Evolutionary conservation across 2,113 vertebrate genomes (phyloP).

Genomic region (Semnornis frantzii): DNA sequence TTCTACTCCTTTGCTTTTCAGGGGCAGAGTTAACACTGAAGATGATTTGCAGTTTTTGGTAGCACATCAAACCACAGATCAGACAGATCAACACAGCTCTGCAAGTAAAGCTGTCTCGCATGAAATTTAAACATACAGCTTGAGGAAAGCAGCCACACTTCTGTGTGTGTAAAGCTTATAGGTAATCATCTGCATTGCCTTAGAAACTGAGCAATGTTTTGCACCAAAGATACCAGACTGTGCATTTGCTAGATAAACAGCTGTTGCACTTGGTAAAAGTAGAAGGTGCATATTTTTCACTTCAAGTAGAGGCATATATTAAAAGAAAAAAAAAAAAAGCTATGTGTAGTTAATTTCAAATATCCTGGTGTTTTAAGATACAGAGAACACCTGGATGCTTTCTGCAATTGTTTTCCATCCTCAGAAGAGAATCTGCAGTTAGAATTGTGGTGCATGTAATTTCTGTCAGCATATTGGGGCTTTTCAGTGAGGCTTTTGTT

Average conservation of each 20-base stretch:
- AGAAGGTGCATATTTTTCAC: background rate
- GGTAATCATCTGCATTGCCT: background rate
- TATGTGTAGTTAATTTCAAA: background rate
- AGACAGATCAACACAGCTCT: slow-evolving; percentile 11
- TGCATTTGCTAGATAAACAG: background rate
- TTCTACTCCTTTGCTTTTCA: slow-evolving; percentile 33
- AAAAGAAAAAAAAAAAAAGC: background rate
- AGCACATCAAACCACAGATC: slow-evolving; percentile 15
- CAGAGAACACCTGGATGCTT: slow-evolving; percentile 9
- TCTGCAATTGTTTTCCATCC: background rate
- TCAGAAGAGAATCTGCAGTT: background rate
- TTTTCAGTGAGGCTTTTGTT: background rate
- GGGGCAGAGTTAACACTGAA: slow-evolving; percentile 1
- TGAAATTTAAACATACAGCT: slow-evolving; percentile 11
- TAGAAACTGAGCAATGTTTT: background rate
- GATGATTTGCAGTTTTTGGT: slow-evolving; percentile 40
- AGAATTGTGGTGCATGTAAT: background rate
- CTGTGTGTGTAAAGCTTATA: background rate
- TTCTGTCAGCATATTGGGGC: background rate
- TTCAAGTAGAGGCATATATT: background rate
- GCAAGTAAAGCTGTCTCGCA: background rate
- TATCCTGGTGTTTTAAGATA: background rate
- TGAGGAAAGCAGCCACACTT: background rate
- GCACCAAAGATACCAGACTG: background rate
- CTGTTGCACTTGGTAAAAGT: background rate